A percentile compares a stretch with the other conserved stretches of the same genome.
These are phyloP conservation scores for Gorsachius magnificus DNA, from an alignment of 2,797 vertebrate species.

Conservation along the genomic window DNA sequence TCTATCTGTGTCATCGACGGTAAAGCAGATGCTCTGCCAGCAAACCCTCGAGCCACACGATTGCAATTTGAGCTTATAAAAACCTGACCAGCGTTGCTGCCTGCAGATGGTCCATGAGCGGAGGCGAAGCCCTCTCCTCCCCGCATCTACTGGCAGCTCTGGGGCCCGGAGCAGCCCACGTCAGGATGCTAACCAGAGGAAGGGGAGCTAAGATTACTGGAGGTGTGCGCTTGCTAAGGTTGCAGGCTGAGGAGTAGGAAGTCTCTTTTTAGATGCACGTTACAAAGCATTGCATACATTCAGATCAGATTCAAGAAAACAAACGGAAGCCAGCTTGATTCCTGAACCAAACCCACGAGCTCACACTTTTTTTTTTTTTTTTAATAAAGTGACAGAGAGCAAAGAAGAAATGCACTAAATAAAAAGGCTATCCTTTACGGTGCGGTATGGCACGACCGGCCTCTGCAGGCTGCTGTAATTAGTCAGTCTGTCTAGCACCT, in stretches of 20 bases:
- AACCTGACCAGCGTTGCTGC: neutral
- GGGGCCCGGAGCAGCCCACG: neutral
- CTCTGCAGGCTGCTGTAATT: conserved; percentile 51
- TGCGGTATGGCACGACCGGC: neutral
- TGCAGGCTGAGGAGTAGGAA: neutral
- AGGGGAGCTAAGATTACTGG: neutral
- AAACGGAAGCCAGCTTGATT: neutral
- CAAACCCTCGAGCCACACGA: neutral
- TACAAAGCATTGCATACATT: neutral
- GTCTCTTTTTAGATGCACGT: neutral
- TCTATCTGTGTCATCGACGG: neutral
- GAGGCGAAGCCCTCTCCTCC: neutral
- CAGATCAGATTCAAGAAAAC: neutral
- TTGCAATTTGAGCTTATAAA: neutral
- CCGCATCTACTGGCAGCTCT: neutral
- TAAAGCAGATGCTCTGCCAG: neutral
- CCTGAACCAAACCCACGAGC: neutral
- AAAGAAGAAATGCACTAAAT: neutral
- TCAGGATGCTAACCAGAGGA: neutral
- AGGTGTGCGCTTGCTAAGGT: neutral
- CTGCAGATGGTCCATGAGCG: neutral
- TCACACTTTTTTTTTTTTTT: neutral
- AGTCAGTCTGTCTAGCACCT: neutral
- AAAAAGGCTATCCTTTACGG: neutral
- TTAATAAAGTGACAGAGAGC: neutral